phyloP scores from a whole-genome alignment of 1,140 invertebrate species.

The Carposina sasakii region DNA sequence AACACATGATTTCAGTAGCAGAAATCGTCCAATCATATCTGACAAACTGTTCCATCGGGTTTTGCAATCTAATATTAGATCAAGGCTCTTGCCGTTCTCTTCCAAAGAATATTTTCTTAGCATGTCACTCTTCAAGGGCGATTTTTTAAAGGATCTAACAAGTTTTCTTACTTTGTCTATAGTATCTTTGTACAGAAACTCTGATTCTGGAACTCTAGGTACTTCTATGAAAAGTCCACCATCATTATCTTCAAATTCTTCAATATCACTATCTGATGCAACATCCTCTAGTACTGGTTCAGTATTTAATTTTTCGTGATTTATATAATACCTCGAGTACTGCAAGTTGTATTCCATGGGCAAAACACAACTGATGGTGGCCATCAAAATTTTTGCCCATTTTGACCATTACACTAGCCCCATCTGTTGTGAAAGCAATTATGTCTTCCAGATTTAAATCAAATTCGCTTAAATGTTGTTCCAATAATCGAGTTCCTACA shows the following conservation, averaged over 20 bases:
- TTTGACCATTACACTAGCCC: slow-evolving; percentile 15
- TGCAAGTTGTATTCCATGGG: slow-evolving; percentile 18
- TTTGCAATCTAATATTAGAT: slow-evolving; percentile 10
- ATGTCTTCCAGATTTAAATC: slow-evolving; percentile 9
- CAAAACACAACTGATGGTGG: slow-evolving; percentile 16
- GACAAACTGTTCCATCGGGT: slow-evolving; percentile 12
- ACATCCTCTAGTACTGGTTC: no score
- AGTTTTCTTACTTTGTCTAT: slow-evolving; percentile 10
- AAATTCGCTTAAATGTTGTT: background rate
- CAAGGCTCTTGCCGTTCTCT: slow-evolving; percentile 5
- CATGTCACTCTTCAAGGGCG: slow-evolving; percentile 11
- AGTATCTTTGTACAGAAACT: slow-evolving; percentile 12
- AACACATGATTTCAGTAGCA: no score
- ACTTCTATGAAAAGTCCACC: slow-evolving; percentile 4
- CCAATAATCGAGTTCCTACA: background rate
- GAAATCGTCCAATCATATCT: slow-evolving; percentile 15
- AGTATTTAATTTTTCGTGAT: slow-evolving; percentile 6
- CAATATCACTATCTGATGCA: slow-evolving; percentile 1
- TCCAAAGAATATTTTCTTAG: slow-evolving; percentile 12
- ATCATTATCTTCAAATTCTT: background rate
- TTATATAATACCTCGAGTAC: slow-evolving; percentile 16
- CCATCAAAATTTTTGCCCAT: slow-evolving; percentile 4
- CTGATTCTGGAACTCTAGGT: no score
- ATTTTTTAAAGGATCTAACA: slow-evolving; percentile 11
- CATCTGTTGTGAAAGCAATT: slow-evolving; percentile 12